A percentile compares a stretch with the other conserved stretches of the same genome.
These are phyloP conservation scores for Premnoplex brunnescens DNA, from an alignment of 2,797 vertebrate genomes.

Conservation along the genomic window DNA sequence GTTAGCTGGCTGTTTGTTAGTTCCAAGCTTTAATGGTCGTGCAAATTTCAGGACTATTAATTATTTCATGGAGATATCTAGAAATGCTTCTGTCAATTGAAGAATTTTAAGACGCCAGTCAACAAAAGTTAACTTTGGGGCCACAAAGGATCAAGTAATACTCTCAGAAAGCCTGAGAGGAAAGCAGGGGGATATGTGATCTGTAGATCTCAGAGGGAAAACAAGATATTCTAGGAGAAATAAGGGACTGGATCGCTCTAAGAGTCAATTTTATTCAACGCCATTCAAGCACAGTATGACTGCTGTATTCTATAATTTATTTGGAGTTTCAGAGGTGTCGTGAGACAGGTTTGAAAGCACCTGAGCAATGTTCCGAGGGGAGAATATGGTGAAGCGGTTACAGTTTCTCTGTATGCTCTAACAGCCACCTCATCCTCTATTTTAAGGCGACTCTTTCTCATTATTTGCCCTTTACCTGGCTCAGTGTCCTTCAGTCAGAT, in stretches of 20 bases:
- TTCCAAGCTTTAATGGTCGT: not conserved
- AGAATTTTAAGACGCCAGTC: not conserved
- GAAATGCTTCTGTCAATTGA: not conserved
- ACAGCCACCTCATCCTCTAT: not conserved
- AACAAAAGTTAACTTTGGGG: not conserved
- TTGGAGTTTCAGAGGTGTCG: not conserved
- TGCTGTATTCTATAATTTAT: not conserved
- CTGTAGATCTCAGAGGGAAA: not conserved
- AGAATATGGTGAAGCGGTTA: not conserved
- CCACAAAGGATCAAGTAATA: not conserved
- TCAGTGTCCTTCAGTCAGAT: not conserved
- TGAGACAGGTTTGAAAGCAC: not conserved
- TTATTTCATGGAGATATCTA: not conserved
- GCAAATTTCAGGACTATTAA: not conserved
- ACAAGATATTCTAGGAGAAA: not conserved
- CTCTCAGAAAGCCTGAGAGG: not conserved
- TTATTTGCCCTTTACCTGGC: not conserved
- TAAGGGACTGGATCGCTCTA: not conserved
- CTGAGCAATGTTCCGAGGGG: not conserved
- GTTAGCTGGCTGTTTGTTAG: not conserved
- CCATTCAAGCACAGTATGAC: not conserved
- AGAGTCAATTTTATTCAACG: conserved; percentile 17
- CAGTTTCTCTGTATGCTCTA: not conserved
- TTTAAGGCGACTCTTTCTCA: not conserved
- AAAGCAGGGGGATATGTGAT: not conserved